Base-by-base conservation (phyloP, 2,797 vertebrate genomes). In the Hyperoplus immaculatus region DNA sequence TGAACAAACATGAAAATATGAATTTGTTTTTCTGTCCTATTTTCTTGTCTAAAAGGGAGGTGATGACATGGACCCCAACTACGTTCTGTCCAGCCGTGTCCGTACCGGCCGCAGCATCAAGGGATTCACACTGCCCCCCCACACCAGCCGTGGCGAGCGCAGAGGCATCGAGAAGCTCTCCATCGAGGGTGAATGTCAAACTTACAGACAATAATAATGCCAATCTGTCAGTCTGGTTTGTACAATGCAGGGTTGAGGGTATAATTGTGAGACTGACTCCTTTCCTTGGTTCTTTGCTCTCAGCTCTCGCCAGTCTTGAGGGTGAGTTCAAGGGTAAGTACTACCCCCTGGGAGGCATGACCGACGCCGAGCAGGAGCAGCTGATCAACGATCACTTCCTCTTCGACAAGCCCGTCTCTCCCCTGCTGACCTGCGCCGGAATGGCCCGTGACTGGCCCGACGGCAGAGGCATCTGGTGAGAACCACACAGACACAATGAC, bases 361-460 rank as follows among this genome's bases (percentile, higher is more conserved):
- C 96, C 0, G 97, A 99, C 0, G 96, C 96, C 2, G 97, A 99
- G 91, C 97, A 99, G 92, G 97, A 99, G 85, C 97, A 96, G 94
- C 96, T 99, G 80, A 99, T 99, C 45, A 95, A 96, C 68, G 98
- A 99, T 88, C 98, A 99, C 92, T 99, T 99, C 94, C 93, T 99
- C 85, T 99, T 99, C 55, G 98, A 99, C 94, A 99, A 99, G 90
- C 98, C 98, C 0, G 96, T 99, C 69, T 99, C 97, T 86, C 97
- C 98, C 71, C 96, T 99, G 87, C 96, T 99, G 60, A 93, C 92
- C 92, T 99, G 95, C 41, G 97, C 98, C 41, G 98, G 97, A 7
- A 99, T 99, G 98, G 98, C 95, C 88, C 95, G 97, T 42, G 97
- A 99, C 88, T 99, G 98, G 98, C 97, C 97, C 5, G 97, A 99